Percentiles rank a stretch among this genome's conserved stretches.
These are phyloP conservation scores for Drosophila insularis DNA, from an alignment of 1,140 invertebrate genomes.

Conservation along the genomic window DNA sequence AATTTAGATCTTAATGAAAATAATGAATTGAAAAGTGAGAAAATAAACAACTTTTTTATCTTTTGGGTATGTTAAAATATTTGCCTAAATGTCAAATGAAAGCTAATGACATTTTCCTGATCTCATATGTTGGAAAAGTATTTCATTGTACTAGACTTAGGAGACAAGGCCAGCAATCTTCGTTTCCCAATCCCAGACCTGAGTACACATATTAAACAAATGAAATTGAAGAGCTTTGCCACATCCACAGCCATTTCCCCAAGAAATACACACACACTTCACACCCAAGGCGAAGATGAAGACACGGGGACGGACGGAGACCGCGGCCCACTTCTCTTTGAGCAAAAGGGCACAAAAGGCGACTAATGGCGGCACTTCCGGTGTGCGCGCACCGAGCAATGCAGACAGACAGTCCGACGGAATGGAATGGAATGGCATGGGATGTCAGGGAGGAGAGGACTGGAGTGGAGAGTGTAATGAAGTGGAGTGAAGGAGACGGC, in stretches of 20 bases:
- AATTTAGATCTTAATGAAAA: too few relatives aligned
- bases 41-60: background rate
- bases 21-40: too few relatives aligned
- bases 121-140: constrained; percentile 2
- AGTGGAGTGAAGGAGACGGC: background rate
- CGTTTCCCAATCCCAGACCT: background rate
- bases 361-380: constrained; percentile 78
- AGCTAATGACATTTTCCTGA: constrained; percentile 3
- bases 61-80: background rate
- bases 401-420: constrained; percentile 4
- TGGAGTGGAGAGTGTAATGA: background rate
- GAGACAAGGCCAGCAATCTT: background rate
- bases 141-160: background rate
- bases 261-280: background rate
- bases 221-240: constrained; percentile 16
- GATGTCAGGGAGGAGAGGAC: background rate
- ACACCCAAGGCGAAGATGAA: background rate
- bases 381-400: constrained; percentile 38
- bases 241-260: constrained; percentile 4
- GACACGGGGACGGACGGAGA: background rate
- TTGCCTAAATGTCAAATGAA: constrained; percentile 6
- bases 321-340: constrained; percentile 23
- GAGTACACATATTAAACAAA: constrained; percentile 16
- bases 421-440: background rate
- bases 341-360: constrained; percentile 66